Conservation (phyloP, 2,888 invertebrate genomes). For the Chromoteleia sp. region DNA sequence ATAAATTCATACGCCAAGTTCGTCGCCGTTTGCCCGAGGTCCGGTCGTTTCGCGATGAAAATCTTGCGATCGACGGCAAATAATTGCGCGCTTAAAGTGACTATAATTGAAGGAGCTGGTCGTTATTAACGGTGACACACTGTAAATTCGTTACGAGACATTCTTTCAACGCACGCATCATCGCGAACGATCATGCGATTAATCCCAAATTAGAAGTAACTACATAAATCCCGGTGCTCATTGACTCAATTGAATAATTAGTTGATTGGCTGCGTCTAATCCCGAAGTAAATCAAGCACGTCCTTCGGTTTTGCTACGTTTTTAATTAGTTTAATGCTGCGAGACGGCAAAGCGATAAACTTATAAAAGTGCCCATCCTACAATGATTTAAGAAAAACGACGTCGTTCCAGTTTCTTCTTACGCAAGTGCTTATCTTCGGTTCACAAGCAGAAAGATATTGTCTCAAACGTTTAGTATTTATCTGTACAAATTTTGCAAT, state of each 20-base stretch:
- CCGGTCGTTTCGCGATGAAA: neutral
- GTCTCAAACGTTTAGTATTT: no score
- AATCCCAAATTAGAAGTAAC: conserved; percentile 75
- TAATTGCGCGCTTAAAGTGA: conserved; percentile 45
- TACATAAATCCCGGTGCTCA: conserved; percentile 74
- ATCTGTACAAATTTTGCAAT: no score
- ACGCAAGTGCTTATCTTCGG: no score
- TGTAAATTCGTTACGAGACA: conserved; percentile 66
- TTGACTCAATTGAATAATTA: conserved; percentile 77
- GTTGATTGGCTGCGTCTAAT: conserved; percentile 73
- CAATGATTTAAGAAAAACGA: neutral
- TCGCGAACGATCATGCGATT: conserved; percentile 73
- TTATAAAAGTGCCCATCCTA: conserved; percentile 15
- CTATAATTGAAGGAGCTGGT: conserved; percentile 58
- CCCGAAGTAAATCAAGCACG: conserved; percentile 71
- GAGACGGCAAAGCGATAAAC: conserved; percentile 58
- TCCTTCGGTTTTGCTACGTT: conserved; percentile 70
- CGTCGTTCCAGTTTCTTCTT: neutral
- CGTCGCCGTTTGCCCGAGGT: neutral
- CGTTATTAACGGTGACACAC: conserved; percentile 58
- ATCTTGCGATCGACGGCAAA: conserved; percentile 22
- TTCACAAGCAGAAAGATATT: no score
- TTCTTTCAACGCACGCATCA: conserved; percentile 67
- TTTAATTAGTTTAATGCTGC: conserved; percentile 64
- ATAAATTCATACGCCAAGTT: conserved; percentile 8